Base-by-base conservation (phyloP, 2,797 vertebrate species). In the Champsocephalus esox region DNA sequence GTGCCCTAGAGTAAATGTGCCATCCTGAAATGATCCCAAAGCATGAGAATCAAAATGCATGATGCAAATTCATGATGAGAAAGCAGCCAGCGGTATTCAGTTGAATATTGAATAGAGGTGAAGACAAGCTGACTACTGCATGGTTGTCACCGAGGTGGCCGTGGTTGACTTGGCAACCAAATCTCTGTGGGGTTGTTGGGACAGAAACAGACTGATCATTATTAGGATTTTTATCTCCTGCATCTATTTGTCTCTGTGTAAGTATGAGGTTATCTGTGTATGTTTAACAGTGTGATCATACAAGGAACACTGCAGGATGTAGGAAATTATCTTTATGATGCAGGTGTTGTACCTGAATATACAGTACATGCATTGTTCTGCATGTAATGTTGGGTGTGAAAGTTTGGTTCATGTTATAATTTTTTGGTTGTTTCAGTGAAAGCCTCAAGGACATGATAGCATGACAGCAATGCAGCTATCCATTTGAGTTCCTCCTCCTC, bases 101-200 rank as follows among this genome's bases (percentile, higher is more conserved):
- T 43, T 69, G 61, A 80, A 85, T 81, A 67, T 56, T 63, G 67
- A 77, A 73, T 17, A 44, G 83, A 87, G 46, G 61, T 65, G 81
- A 86, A 80, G 79, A 59, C 49, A 66, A 75, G 72, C 73, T 74
- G 80, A 75, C 66, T 76, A 51, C 59, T 68, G 79, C 77, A 54
- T 58, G 70, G 73, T 70, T 83, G 87, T 85, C 88, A 84, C 79
- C 10, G 64, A 83, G 73, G 86, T 81, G 85, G 84, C 87, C 43
- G 73, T 78, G 81, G 92, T 91, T 93, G 92, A 93, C 89, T 89
- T 92, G 89, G 91, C 87, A 93, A 92, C 92, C 81, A 54, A 89
- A 87, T 87, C 89, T 89, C 88, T 74, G 77, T 32, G 83, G 81
- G 70, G 75, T 73, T 78, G 83, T 85, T 84, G 81, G 78, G 79